These are phyloP conservation scores for Saccostrea cuccullata DNA, from an alignment of 1,140 invertebrate species.

Conservation along the genomic window DNA sequence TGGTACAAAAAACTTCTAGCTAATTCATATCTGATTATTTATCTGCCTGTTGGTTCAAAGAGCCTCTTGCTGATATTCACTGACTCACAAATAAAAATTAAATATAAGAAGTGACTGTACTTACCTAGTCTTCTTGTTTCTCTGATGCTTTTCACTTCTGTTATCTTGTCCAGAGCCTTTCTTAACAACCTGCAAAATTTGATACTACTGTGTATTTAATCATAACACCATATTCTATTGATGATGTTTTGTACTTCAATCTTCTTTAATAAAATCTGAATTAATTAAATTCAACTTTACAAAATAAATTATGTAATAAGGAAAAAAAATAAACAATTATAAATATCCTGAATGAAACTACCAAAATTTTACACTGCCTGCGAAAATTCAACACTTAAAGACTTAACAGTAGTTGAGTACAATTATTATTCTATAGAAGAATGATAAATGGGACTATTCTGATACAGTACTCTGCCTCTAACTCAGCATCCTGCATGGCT, in stretches of 20 bases:
- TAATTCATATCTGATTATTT: too few species aligned
- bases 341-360: too few species aligned
- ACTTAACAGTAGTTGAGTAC: background rate
- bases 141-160: slow-evolving; percentile 92
- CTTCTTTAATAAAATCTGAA: background rate
- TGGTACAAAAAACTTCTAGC: too few species aligned
- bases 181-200: slow-evolving; percentile 82
- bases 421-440: background rate
- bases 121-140: slow-evolving; percentile 87
- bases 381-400: too few species aligned
- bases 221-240: too few species aligned
- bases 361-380: too few species aligned
- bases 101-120: background rate
- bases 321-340: too few species aligned
- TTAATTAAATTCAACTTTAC: too few species aligned
- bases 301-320: too few species aligned
- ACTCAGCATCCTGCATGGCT: slow-evolving; percentile 88
- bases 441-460: background rate
- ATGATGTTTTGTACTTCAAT: background rate
- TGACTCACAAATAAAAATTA: too few species aligned
- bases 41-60: too few species aligned
- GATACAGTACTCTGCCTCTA: slow-evolving; percentile 86
- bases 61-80: too few species aligned
- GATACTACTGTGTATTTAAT: background rate
- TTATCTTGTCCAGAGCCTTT: slow-evolving; percentile 90